Evolutionary conservation across 2,113 vertebrate genomes (phyloP).

Genomic region (Pelvicachromis taeniatus): DNA sequence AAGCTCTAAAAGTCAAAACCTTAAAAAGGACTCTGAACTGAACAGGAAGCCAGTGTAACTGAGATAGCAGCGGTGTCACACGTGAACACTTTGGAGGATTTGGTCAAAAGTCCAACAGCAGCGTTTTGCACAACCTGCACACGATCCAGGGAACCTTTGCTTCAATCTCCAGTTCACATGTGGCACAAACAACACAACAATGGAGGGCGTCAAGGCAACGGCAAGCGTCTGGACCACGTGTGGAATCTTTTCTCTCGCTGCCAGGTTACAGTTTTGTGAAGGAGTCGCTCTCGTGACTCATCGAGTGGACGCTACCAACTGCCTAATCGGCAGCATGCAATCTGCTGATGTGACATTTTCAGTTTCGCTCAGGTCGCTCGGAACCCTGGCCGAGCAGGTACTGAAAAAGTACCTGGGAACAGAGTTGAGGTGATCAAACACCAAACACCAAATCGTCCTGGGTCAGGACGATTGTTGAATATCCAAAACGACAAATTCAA

Average conservation of each 20-base stretch:
- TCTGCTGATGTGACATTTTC: neutral
- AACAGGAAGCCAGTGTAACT: no score
- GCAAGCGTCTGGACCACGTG: neutral
- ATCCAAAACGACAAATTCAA: neutral
- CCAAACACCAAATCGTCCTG: no score
- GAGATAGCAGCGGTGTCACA: no score
- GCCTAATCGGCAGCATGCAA: neutral
- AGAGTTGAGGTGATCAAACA: no score
- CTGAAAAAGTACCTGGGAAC: neutral
- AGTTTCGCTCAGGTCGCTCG: neutral
- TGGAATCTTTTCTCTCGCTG: neutral
- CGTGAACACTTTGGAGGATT: no score
- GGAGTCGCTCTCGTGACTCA: fast-evolving
- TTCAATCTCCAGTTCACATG: no score
- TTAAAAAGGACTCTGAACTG: no score
- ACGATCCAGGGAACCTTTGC: no score
- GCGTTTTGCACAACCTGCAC: no score
- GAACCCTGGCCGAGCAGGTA: neutral
- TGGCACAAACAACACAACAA: neutral
- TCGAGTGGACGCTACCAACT: neutral
- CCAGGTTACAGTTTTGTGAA: neutral
- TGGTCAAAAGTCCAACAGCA: no score
- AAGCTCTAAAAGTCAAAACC: no score
- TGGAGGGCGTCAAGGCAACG: fast-evolving
- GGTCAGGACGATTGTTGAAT: neutral